Conservation (phyloP, 2,797 vertebrate genomes). For the Triplophysa bombifrons region DNA sequence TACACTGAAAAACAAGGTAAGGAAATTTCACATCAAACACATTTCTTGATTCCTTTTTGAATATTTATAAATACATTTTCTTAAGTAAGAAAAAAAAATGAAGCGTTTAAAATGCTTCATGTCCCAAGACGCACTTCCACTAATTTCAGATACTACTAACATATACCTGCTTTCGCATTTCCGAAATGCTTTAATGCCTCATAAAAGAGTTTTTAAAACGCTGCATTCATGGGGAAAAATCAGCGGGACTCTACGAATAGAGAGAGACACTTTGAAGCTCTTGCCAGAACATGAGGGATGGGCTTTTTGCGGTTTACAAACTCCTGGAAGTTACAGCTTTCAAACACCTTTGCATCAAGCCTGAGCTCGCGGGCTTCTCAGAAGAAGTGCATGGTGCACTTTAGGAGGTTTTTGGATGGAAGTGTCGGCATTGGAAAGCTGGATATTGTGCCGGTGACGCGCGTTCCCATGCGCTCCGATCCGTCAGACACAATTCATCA, state of each 20-base stretch:
- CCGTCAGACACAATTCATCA: slow-evolving; percentile 61
- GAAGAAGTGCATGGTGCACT: slow-evolving; percentile 27
- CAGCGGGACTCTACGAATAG: slow-evolving; percentile 60
- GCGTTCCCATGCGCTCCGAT: slow-evolving; percentile 70
- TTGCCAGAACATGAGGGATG: slow-evolving; percentile 65
- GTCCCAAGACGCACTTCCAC: not conserved
- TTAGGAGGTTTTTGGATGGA: slow-evolving; percentile 45
- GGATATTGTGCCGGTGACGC: slow-evolving; percentile 61
- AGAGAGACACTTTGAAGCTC: slow-evolving; percentile 68
- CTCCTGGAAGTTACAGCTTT: slow-evolving; percentile 75
- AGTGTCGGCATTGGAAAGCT: slow-evolving; percentile 32
- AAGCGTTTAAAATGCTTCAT: not conserved
- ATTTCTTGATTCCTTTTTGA: not conserved
- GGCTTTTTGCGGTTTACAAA: slow-evolving; percentile 70
- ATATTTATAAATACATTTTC: not conserved
- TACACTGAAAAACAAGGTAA: slow-evolving; percentile 31
- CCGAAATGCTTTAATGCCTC: slow-evolving; percentile 42
- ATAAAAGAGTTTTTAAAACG: slow-evolving; percentile 35
- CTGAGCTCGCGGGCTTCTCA: slow-evolving; percentile 63
- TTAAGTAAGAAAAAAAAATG: not conserved
- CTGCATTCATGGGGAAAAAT: slow-evolving; percentile 52
- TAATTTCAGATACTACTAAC: not conserved
- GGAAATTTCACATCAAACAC: not conserved
- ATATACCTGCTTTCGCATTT: slow-evolving; percentile 36
- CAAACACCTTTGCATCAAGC: slow-evolving; percentile 72